Percentiles rank a stretch among this genome's conserved stretches.
Conservation (phyloP, 2,797 vertebrate species). For the Choloepus didactylus region DNA sequence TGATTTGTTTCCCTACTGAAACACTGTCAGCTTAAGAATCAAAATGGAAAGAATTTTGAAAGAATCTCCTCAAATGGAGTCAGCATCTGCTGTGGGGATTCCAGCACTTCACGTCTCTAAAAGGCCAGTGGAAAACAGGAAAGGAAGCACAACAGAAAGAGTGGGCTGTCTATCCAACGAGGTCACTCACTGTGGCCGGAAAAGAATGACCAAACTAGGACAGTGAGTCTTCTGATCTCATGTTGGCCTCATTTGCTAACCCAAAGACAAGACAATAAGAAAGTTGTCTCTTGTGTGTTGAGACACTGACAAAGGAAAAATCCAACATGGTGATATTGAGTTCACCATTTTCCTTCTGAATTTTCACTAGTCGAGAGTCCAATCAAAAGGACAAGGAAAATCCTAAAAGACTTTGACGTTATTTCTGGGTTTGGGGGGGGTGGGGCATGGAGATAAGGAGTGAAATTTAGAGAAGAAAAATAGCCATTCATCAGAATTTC, state of each 20-base stretch:
- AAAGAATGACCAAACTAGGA: background rate
- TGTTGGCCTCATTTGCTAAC: background rate
- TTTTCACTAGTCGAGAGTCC: background rate
- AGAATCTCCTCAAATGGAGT: background rate
- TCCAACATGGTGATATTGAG: background rate
- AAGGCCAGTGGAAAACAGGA: background rate
- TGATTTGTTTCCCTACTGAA: background rate
- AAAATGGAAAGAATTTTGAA: background rate
- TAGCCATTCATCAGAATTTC: background rate
- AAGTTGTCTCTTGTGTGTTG: background rate
- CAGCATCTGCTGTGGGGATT: background rate
- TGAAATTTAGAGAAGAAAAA: background rate
- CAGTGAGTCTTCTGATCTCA: background rate
- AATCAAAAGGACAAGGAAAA: background rate
- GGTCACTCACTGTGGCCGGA: conserved; percentile 8
- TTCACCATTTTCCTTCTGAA: background rate
- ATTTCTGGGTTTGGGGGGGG: background rate
- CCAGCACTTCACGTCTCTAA: background rate
- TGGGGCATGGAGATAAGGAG: background rate
- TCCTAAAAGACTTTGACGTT: background rate
- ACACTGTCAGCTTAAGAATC: background rate
- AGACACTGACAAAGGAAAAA: conserved; percentile 22
- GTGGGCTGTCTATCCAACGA: background rate
- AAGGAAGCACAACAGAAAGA: background rate
- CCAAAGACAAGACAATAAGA: background rate